These are phyloP conservation scores for Pagrus major DNA, from an alignment of 2,113 vertebrate genomes.

Conservation along the genomic window DNA sequence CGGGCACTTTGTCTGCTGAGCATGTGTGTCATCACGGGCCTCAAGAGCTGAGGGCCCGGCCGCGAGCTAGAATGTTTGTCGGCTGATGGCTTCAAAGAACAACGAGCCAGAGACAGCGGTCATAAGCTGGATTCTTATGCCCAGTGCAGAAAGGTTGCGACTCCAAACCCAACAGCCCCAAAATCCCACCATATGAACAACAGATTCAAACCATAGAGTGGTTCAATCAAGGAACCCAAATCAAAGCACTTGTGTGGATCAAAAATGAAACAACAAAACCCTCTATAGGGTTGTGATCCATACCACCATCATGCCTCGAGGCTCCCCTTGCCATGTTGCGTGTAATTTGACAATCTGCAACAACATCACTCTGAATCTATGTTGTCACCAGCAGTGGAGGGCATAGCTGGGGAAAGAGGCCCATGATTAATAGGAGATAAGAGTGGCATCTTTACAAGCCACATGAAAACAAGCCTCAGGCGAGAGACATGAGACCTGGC, in stretches of 20 bases:
- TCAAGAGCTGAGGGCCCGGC: constrained; percentile 57
- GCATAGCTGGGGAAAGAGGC: constrained; percentile 60
- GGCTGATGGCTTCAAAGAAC: constrained; percentile 81
- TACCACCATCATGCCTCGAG: neutral
- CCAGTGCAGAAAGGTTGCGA: constrained; percentile 52
- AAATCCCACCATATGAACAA: constrained; percentile 21
- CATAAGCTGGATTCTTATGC: constrained; percentile 71
- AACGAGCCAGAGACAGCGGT: constrained; percentile 60
- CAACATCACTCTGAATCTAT: constrained; percentile 63
- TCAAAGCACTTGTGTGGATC: neutral
- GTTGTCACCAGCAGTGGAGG: constrained; percentile 72
- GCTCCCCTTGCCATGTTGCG: constrained; percentile 30
- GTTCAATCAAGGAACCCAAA: constrained; percentile 1
- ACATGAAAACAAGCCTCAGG: constrained; percentile 58
- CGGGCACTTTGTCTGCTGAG: constrained; percentile 77
- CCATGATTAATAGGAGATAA: constrained; percentile 66
- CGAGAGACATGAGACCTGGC: constrained; percentile 60
- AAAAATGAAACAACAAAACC: constrained; percentile 15
- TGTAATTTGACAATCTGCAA: constrained; percentile 75
- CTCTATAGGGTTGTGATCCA: constrained; percentile 12
- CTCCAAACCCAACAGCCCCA: constrained; percentile 41
- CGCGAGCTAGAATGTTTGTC: constrained; percentile 69
- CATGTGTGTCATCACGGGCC: constrained; percentile 81
- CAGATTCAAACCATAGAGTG: constrained; percentile 24
- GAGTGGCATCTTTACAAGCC: constrained; percentile 65